Base-by-base conservation (phyloP, 2,888 invertebrate genomes). In the Stenotaenia linearis region DNA sequence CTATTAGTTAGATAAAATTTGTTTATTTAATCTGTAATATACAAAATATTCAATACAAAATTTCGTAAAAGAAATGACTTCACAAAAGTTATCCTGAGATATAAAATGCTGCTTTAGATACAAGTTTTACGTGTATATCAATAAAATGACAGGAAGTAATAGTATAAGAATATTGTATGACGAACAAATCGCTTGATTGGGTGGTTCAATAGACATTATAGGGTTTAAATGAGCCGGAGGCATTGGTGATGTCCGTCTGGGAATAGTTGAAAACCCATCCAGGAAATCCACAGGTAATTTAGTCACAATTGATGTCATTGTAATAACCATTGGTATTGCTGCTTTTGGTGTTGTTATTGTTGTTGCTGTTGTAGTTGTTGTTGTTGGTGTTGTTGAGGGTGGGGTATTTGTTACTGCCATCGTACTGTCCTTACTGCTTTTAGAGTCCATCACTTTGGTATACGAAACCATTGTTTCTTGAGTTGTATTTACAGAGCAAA, bases 401-500 rank as follows among this genome's bases (percentile, higher is more conserved):
- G 28, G 9, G 25, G 25, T 25, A 12, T 25, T 69, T 28, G 69
- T 25, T 28, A 18, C 21, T 50, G 74, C 32, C 74, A 15, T 74
- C 25, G 28, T 74, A 9, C 25, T 23, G 23, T 74, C 18, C 7
- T 74, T 74, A n/a, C 15, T 32, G 7, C 30, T 32, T 75, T 75
- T 75, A 32, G 32, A n/a, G 12, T 28, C 75, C 35, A 75, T 32
- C 30, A 75, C 32, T 75, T 75, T 75, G 75, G 35, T 75, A 18
- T 75, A 37, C 0, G 37, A 75, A 32, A 75, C 30, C 75, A 37
- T 75, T 10, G 75, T 37, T 75, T 75, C 75, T 32, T 75, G 35
- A n/a, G 75, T 37, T 32, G 75, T 18, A n/a, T 75, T 75, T 35
- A 75, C 75, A 10, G 75, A 35, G 18, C 75, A 75, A 35, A 23